Evolutionary conservation across 2,797 vertebrate genomes (phyloP), one percentile per base, ranked within the genome.

Genomic region (Yasuhikotakia modesta): DNA sequence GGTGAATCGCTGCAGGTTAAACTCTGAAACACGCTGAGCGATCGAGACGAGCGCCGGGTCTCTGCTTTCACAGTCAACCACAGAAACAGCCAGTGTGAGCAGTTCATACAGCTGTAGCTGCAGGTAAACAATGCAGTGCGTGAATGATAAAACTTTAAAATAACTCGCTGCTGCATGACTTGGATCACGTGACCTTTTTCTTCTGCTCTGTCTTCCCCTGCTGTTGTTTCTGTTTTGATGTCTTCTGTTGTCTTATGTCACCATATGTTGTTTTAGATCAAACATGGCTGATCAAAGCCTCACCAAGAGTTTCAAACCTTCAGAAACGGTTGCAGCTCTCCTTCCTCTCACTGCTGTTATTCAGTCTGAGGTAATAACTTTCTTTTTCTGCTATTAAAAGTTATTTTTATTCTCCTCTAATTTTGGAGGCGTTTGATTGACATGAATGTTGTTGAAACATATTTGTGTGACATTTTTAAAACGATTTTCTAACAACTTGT

Each of bases 11-110:
- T 53, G 66, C 50, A 22, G 73, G 76, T 76, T 72, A 60, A 67
- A 75, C 32, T 61, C 48, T 63, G 30, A 69, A 74, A 45, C 63
- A 75, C 39, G 50, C 39, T 73, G 52, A 79, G 70, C 61, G 14
- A 61, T 61, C 35, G 55, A 32, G 43, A 67, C 27, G 16, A 21
- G 48, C 35, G 21, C 53, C 21, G 50, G 19, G 52, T 71, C 58
- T 61, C 46, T 50, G 12, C 50, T 73, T 43, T 78, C 27, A 35
- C 24, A 30, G 16, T 48, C 12, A 30, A 32, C 39, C 0, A 69
- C 45, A 60, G 27, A 70, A 50, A 27, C 35, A 14, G 48, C 58
- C 45, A 73, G n/a, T 30, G 13, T 50, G 30, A 1, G 1, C 5
- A 61, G 27, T 73, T 61, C 24, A 61, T 72, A 46, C 55, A 72